Evolutionary conservation across 2,113 vertebrate genomes (phyloP).

Genomic region (Bubo bubo): DNA sequence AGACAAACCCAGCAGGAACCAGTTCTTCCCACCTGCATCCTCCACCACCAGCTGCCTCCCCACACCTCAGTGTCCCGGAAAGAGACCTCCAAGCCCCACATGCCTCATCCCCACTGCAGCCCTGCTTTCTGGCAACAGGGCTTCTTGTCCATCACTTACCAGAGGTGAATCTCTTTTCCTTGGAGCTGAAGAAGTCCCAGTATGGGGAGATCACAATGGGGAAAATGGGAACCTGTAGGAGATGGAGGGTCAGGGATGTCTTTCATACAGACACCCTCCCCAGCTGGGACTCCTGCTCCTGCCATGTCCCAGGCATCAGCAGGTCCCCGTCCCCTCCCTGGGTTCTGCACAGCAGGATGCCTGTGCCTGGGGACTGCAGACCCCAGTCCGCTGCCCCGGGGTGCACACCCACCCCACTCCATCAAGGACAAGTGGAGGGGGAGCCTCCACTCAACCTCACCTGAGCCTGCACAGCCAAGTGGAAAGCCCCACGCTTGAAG

Average conservation of each 20-base stretch:
- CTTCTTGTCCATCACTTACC: conserved; percentile 49
- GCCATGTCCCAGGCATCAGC: background rate
- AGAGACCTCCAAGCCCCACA: background rate
- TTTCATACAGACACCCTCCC: background rate
- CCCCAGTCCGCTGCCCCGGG: background rate
- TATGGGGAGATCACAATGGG: conserved; percentile 79
- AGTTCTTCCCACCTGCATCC: background rate
- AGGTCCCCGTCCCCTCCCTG: background rate
- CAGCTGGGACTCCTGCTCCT: background rate
- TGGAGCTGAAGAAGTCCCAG: conserved; percentile 75
- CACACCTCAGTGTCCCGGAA: rapidly evolving
- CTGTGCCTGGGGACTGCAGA: background rate
- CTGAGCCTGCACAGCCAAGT: conserved; percentile 82
- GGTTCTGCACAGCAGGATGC: background rate
- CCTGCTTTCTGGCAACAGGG: background rate
- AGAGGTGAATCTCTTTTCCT: conserved; percentile 75
- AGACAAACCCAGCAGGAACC: background rate
- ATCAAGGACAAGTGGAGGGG: background rate
- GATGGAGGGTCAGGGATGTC: background rate
- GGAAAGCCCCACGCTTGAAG: conserved; percentile 82
- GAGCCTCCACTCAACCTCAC: conserved; percentile 6
- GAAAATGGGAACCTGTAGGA: conserved; percentile 78
- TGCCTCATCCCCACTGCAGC: background rate
- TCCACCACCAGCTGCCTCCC: background rate
- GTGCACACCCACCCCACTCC: rapidly evolving